These are phyloP conservation scores for Osmerus mordax DNA, from an alignment of 2,113 vertebrate species.

Conservation along the genomic window DNA sequence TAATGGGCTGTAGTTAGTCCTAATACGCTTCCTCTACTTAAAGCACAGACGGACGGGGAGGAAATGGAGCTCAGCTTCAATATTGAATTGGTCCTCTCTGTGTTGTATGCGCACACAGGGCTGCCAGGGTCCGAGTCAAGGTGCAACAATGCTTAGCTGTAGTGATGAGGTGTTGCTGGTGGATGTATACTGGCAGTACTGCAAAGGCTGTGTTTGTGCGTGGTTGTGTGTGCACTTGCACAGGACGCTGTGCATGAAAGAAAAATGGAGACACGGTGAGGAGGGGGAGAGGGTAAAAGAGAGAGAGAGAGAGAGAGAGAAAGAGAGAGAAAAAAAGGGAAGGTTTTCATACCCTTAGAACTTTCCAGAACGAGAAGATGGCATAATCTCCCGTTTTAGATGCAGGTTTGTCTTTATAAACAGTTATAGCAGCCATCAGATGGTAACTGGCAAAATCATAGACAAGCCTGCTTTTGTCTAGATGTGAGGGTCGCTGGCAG, in stretches of 20 bases:
- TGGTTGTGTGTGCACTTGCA: no score
- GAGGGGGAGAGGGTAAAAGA: background rate
- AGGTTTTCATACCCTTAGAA: background rate
- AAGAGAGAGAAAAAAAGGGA: background rate
- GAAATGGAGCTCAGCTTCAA: slow-evolving; percentile 11
- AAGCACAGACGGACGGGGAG: background rate
- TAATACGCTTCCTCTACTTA: slow-evolving; percentile 12
- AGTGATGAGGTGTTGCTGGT: no score
- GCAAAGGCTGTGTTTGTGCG: no score
- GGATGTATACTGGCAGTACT: no score
- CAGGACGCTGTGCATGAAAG: no score
- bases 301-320: background rate
- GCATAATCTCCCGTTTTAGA: slow-evolving; percentile 5
- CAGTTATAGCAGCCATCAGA: slow-evolving; percentile 48
- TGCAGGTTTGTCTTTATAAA: slow-evolving; percentile 49
- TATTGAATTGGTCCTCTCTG: background rate
- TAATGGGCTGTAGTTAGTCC: slow-evolving; percentile 10
- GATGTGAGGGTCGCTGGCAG: slow-evolving; percentile 15
- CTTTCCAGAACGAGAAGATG: no score
- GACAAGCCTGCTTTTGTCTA: slow-evolving; percentile 43
- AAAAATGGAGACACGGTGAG: no score
- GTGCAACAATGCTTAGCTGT: no score
- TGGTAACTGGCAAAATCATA: slow-evolving; percentile 39
- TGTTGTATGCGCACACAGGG: background rate
- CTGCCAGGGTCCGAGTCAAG: no score